Base-by-base conservation (phyloP, 1,140 invertebrate genomes). In the Drosophila kikkawai region DNA sequence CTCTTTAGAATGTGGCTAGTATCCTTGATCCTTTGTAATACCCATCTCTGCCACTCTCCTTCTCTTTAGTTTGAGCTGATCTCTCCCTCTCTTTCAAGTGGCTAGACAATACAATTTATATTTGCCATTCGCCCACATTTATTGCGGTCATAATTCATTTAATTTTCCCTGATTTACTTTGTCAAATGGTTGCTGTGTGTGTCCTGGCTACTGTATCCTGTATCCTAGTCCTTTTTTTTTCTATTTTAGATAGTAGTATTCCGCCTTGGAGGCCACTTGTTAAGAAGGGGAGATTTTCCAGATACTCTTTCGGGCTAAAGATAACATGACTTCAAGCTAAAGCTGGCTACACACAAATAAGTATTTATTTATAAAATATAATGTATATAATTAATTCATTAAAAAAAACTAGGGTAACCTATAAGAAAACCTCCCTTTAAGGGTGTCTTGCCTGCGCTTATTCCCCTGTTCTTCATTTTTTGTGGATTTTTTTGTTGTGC, bases 121-220 rank as follows among this genome's bases (percentile, higher is more conserved):
- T 81, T 81, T 74, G 82, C 57, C 73, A 42, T 65, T 45, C 64
- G 70, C 65, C 81, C 80, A 84, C 84, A 90, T 88, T 88, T 88
- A 88, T 90, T 88, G 84, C 85, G 70, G 85, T 85, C 84, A 88
- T 88, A 88, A 88, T 88, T 88, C 84, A 90, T 90, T 90, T 90
- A 88, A 88, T 88, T 88, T 90, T 79, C 67, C 78, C 75, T 90
- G 84, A 88, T 88, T 88, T 88, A 88, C 85, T 88, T 83, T 83
- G 80, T 82, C 82, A 86, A 79, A 59, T 50, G 51, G 80, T 65
- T 68, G 48, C n/a, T n/a, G n/a, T 34, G 6, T 32, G 37, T 39
- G 26, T 29, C 26, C 26, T n/a, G 47, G 7, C 7, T 3, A 9
- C 15, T 2, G 17, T 34, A 11, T 41, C 15, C 12, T 32, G 7